Evolutionary conservation across 2,797 vertebrate genomes (phyloP).

Genomic region (Ciconia nigra): DNA sequence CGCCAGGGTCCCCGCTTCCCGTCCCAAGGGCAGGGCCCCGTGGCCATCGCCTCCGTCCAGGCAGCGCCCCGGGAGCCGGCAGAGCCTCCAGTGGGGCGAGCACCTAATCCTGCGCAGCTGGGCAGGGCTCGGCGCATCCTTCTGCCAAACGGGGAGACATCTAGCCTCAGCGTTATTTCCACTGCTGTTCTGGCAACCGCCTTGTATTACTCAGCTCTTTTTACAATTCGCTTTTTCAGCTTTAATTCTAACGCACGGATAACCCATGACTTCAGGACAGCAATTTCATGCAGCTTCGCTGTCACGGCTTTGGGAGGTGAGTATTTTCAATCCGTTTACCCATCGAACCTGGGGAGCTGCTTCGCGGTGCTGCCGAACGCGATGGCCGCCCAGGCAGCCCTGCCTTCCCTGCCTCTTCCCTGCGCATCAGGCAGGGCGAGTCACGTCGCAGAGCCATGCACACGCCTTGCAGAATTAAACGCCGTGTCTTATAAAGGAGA

Average conservation of each 20-base stretch:
- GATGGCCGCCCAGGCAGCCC: background rate
- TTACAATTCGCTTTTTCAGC: background rate
- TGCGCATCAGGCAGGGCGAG: background rate
- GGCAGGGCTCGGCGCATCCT: background rate
- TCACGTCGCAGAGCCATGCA: fast-evolving
- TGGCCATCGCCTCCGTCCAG: background rate
- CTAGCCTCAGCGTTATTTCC: background rate
- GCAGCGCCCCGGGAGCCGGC: background rate
- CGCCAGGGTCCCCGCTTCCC: no score
- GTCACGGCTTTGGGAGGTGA: background rate
- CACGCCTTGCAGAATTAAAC: fast-evolving
- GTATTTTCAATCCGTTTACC: background rate
- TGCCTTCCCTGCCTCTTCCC: background rate
- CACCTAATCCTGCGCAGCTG: background rate
- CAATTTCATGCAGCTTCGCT: background rate
- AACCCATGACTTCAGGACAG: background rate
- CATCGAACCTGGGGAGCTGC: background rate
- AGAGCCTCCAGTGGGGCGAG: background rate
- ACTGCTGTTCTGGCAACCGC: background rate
- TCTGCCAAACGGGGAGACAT: background rate
- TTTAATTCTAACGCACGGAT: fast-evolving
- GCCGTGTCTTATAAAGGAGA: fast-evolving
- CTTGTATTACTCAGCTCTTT: background rate
- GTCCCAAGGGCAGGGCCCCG: background rate
- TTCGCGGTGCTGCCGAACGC: background rate